Base-by-base conservation (phyloP, 1,140 invertebrate genomes). In the Uloborus diversus region DNA sequence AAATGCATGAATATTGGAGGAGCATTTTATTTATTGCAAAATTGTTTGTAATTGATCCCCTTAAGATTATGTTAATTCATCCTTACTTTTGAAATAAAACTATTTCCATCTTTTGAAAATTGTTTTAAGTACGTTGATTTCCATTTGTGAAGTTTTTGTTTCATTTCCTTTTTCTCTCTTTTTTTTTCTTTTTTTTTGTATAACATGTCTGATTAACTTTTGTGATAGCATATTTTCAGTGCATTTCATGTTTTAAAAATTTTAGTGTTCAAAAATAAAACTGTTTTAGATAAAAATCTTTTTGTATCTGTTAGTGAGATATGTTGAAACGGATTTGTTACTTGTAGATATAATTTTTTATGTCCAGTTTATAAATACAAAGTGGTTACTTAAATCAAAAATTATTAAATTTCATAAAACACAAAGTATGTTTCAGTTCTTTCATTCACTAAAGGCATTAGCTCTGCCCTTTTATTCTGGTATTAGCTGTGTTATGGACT, bases 221-320 rank as follows among this genome's bases (percentile, higher is more conserved):
- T 51, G 57, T 57, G 57, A 14, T 13, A 25, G 37, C 14, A 57
- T 30, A 70, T 57, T 70, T 70, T 70, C 53, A 56, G 51, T 35
- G 51, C 51, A 70, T 70, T 70, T 70, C 47, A 57, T 70, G 42
- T 70, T 70, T 70, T 57, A n/a, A 57, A 70, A 70, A 35, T 57
- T 70, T 56, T 70, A 57, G 49, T 57, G 49, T 70, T 56, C 53
- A 53, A 32, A 57, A 42, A 65, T 35, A 35, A 70, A 70, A 70
- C 56, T 70, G 51, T 70, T 70, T 70, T 70, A 53, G 68, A 70
- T 70, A 70, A 70, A 70, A 35, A 42, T 33, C 17, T 56, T 56
- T 35, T 57, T 53, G 49, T 53, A 53, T 53, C 20, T 53, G 3
- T 53, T 53, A 20, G 37, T 13, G 17, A 42, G 9, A 13, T 42